Percentiles rank a stretch among this genome's conserved stretches.
Conservation (phyloP, 2,797 vertebrate species). For the Parambassis ranga region DNA sequence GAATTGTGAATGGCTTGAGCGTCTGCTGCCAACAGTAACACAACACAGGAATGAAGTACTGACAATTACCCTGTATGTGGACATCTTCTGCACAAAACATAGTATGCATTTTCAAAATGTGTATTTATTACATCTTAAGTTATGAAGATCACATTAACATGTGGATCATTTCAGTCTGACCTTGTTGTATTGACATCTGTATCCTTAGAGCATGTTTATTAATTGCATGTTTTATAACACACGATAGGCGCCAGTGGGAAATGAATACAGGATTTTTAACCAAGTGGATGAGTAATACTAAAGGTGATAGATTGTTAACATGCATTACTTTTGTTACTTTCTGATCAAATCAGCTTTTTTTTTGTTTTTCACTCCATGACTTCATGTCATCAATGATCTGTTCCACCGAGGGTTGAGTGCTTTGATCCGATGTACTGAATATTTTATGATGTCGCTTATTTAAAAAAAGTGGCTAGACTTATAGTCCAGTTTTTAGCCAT, state of each 20-base stretch:
- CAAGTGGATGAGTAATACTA: slow-evolving; percentile 20
- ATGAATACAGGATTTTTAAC: slow-evolving; percentile 18
- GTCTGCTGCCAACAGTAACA: slow-evolving; percentile 45
- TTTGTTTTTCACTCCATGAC: neutral
- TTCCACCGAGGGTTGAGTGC: slow-evolving; percentile 7
- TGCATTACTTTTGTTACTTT: neutral
- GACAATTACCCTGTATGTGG: slow-evolving; percentile 44
- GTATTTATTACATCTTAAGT: slow-evolving; percentile 58
- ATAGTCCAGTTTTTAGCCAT: too few relatives aligned
- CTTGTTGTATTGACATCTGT: slow-evolving; percentile 37
- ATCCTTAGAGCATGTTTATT: slow-evolving; percentile 42
- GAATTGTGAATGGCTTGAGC: slow-evolving; percentile 39
- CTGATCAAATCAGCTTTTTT: neutral
- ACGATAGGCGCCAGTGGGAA: slow-evolving; percentile 35
- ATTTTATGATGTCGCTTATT: slow-evolving; percentile 24
- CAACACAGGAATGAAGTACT: slow-evolving; percentile 27
- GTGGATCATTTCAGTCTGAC: neutral
- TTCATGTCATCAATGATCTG: neutral
- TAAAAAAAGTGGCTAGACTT: too few relatives aligned
- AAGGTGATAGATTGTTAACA: neutral
- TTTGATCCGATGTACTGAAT: slow-evolving; percentile 10
- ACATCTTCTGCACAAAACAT: slow-evolving; percentile 59
- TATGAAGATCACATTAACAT: slow-evolving; percentile 33
- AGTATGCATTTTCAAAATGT: slow-evolving; percentile 39
- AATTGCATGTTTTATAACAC: slow-evolving; percentile 58